Evolutionary conservation across 1,140 invertebrate species (phyloP), one percentile per base, ranked within the genome.

Genomic region (Theocolax elegans): DNA sequence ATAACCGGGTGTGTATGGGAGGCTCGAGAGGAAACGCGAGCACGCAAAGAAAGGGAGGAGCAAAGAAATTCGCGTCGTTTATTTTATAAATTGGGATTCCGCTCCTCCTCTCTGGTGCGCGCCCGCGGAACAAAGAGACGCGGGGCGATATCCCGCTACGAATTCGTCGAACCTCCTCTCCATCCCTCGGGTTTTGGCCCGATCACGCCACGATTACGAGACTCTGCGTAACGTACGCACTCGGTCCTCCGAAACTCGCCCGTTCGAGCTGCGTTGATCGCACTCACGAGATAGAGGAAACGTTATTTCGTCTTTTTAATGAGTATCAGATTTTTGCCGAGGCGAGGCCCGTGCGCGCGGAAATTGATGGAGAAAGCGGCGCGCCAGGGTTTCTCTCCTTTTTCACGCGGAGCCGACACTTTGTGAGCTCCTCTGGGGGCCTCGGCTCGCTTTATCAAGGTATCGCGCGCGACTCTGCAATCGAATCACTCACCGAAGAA

Each of bases 1-100:
- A 83, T 83, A 83, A 83, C 80, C 81, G 80, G 78, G 76, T 79
- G 81, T 78, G 81, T 78, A 80, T 83, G 81, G 80, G 82, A 81
- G 81, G 81, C 80, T 77, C 72, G n/a, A n/a, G n/a, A 81, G 80
- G 82, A 81, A 80, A 53, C 63, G 62, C 38, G 68, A 31, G 51
- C 42, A 66, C 71, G 70, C 62, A 63, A 31, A 25, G 10, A n/a
- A 17, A 3, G 59, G 1, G 31, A 35, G 42, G 31, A 23, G 12
- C 35, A 25, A 35, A 42, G 27, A 15, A 17, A 25, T 71, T 59
- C 73, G 62, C 64, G 75, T 75, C 77, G 77, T 77, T 79, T 77
- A 77, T 77, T 79, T 77, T 77, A 76, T 79, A 79, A 77, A 79
- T 79, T 79, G 68, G 60, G 59, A 64, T 71, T 71, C 62, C 49